phyloP scores from a whole-genome alignment of 2,113 vertebrate species.

The Cricetomys ansorgei region DNA sequence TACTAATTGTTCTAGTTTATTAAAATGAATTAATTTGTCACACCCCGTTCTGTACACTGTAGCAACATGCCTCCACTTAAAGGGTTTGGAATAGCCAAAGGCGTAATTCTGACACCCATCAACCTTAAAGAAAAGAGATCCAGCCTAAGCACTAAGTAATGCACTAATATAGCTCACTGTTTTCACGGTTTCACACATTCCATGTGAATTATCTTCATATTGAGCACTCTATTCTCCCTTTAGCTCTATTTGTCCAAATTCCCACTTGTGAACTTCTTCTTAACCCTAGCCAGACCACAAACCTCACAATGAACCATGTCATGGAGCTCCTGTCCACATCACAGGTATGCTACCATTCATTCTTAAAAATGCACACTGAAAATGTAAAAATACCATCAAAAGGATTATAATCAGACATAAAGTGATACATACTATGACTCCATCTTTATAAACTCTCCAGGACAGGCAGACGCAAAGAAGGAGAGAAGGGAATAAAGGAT shows the following conservation, averaged over 20 bases:
- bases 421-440: neutral
- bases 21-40: conserved; percentile 40
- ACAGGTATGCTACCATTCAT: neutral
- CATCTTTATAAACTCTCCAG: neutral
- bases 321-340: conserved; percentile 57
- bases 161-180: conserved; percentile 46
- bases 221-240: neutral
- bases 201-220: neutral
- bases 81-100: conserved; percentile 27
- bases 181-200: conserved; percentile 35
- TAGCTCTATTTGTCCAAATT: neutral
- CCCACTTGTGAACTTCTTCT: neutral
- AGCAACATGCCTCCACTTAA: conserved; percentile 58
- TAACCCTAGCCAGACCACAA: conserved; percentile 16
- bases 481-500: neutral
- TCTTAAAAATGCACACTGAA: conserved; percentile 48
- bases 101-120: conserved; percentile 39
- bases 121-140: conserved; percentile 1
- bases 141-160: neutral
- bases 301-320: conserved; percentile 27
- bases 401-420: conserved; percentile 37
- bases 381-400: conserved; percentile 42
- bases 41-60: neutral
- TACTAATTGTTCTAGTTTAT: conserved; percentile 25
- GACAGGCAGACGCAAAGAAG: conserved; percentile 13